phyloP scores from a whole-genome alignment of 2,888 invertebrate genomes.

The Sycophila texana region DNA sequence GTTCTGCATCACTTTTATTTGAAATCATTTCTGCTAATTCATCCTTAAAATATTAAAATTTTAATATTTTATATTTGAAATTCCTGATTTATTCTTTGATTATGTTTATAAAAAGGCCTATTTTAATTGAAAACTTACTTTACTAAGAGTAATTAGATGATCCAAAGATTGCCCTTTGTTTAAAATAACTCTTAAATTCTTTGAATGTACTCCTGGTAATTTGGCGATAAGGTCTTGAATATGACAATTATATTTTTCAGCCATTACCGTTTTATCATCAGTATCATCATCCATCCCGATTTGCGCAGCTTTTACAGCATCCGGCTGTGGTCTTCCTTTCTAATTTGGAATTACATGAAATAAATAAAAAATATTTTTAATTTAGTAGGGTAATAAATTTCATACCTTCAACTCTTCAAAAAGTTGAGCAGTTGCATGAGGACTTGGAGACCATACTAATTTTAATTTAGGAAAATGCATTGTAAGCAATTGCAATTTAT shows the following conservation, averaged over 20 bases:
- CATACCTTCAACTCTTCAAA: conserved; percentile 94
- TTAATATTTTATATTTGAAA: background rate
- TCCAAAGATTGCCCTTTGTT: conserved; percentile 84
- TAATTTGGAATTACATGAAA: conserved; percentile 67
- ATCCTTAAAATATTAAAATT: conserved; percentile 76
- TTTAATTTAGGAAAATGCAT: conserved; percentile 95
- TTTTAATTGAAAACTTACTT: conserved; percentile 74
- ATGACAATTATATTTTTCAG: conserved; percentile 83
- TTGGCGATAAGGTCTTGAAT: conserved; percentile 90
- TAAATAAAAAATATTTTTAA: conserved; percentile 17
- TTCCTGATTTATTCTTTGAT: background rate
- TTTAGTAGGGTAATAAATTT: conserved; percentile 18
- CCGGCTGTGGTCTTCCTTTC: conserved; percentile 90
- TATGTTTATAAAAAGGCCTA: background rate
- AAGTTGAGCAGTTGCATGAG: conserved; percentile 95
- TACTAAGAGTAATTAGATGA: conserved; percentile 79
- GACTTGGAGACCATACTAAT: conserved; percentile 97
- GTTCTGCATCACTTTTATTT: conserved; percentile 83
- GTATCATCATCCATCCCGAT: conserved; percentile 82
- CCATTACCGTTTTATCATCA: conserved; percentile 74
- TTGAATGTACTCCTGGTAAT: conserved; percentile 91
- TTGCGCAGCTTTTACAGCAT: conserved; percentile 83
- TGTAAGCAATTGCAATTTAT: conserved; percentile 93
- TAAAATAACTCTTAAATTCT: conserved; percentile 88
- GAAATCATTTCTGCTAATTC: conserved; percentile 84